Evolutionary conservation across 2,888 invertebrate species (phyloP).

Genomic region (Erebia ligea): DNA sequence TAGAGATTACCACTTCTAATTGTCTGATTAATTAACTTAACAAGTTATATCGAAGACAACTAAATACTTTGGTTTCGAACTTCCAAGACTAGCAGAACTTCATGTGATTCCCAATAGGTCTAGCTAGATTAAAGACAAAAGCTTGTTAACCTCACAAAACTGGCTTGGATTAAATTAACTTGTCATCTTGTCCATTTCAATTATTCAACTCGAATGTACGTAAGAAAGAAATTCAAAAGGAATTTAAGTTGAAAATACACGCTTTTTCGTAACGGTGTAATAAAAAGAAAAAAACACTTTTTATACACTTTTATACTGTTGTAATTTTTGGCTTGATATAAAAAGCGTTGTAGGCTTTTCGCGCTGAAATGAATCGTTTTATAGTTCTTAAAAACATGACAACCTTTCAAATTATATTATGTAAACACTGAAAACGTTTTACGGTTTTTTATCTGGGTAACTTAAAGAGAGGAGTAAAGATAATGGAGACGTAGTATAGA

Average conservation of each 20-base stretch:
- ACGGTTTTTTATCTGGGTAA: constrained; percentile 2
- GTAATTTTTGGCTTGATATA: constrained; percentile 10
- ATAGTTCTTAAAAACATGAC: constrained; percentile 14
- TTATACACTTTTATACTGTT: background rate
- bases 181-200: background rate
- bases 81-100: background rate
- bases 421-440: constrained; percentile 8
- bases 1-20: background rate
- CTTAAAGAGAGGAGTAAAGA: background rate
- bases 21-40: background rate
- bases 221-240: background rate
- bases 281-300: constrained; percentile 2
- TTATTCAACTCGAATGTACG: background rate
- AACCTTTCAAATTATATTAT: constrained; percentile 14
- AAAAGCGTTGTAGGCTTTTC: constrained; percentile 13
- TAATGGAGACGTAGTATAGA: background rate
- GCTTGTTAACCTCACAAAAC: background rate
- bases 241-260: constrained; percentile 5
- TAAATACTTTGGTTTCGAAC: background rate
- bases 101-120: background rate
- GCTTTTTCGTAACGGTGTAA: background rate
- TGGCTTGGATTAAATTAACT: background rate
- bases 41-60: background rate
- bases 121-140: background rate
- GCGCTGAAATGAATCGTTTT: constrained; percentile 15